phyloP scores from a whole-genome alignment of 2,888 invertebrate species.

The Platycheirus rosarum region DNA sequence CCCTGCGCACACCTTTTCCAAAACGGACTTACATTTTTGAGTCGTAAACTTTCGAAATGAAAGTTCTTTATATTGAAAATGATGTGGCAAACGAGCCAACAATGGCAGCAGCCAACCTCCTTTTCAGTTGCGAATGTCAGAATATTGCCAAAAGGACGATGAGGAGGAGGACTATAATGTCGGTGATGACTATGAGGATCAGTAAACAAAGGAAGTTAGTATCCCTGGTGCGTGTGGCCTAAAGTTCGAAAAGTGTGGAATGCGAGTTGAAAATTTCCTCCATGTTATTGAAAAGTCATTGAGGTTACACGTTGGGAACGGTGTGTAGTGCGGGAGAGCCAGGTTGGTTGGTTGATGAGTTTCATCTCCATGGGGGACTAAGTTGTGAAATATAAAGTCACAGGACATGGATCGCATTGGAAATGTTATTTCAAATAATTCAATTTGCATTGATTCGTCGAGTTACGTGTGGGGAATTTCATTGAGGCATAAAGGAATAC shows the following conservation, averaged over 20 bases:
- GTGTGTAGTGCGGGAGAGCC: background rate
- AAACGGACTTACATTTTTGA: constrained; percentile 8
- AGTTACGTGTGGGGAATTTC: constrained; percentile 8
- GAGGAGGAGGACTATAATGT: background rate
- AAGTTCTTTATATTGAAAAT: constrained; percentile 12
- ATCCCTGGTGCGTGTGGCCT: constrained; percentile 3
- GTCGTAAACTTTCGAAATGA: background rate
- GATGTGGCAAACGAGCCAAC: background rate
- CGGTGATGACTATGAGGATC: background rate
- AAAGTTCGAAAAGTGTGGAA: background rate
- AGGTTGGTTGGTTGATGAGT: background rate
- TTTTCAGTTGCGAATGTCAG: background rate
- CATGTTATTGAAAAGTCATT: constrained; percentile 12
- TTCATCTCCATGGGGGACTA: background rate
- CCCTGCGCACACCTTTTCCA: too few species aligned
- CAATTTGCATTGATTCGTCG: constrained; percentile 64
- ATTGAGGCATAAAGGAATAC: background rate
- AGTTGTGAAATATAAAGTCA: background rate
- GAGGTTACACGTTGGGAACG: too few species aligned
- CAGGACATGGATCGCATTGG: constrained; percentile 44
- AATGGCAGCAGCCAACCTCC: background rate
- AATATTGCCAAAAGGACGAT: background rate
- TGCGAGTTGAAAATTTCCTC: constrained; percentile 14
- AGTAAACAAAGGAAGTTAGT: constrained; percentile 6
- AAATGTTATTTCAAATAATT: constrained; percentile 56